Conservation (phyloP, 2,113 vertebrate species). For the Crotalus tigris region DNA sequence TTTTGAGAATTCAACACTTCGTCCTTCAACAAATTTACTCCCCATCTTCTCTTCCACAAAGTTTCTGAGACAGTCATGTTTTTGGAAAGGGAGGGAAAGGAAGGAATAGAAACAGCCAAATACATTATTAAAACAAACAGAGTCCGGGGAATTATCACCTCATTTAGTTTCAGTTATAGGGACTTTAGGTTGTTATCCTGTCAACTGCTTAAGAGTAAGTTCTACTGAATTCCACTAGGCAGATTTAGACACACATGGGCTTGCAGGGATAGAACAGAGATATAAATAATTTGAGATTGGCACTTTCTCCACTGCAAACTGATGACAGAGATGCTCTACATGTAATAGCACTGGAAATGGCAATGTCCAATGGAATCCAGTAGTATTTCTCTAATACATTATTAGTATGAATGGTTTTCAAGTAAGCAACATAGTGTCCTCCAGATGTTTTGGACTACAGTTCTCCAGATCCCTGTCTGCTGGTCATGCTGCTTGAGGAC, state of each 20-base stretch:
- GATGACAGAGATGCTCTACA: not conserved
- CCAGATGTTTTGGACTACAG: not conserved
- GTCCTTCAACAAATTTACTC: constrained; percentile 70
- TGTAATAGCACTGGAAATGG: not conserved
- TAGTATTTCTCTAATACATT: not conserved
- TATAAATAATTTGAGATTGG: not conserved
- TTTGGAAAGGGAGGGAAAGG: not conserved
- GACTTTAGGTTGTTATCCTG: not conserved
- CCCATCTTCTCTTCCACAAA: constrained; percentile 79
- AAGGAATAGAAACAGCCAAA: not conserved
- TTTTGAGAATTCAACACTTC: constrained; percentile 67
- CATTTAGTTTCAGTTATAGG: too few relatives aligned
- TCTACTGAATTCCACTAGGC: not conserved
- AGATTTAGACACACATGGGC: not conserved
- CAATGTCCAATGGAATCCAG: not conserved
- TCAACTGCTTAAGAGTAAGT: not conserved
- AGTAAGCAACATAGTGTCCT: not conserved
- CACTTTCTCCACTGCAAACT: not conserved
- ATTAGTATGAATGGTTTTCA: not conserved
- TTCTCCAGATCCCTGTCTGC: not conserved
- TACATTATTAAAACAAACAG: not conserved
- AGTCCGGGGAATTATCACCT: not conserved
- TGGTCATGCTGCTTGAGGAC: not conserved
- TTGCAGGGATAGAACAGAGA: not conserved
- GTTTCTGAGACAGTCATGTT: constrained; percentile 52